phyloP scores from a whole-genome alignment of 2,797 vertebrate genomes.

The Galagoides demidoff region DNA sequence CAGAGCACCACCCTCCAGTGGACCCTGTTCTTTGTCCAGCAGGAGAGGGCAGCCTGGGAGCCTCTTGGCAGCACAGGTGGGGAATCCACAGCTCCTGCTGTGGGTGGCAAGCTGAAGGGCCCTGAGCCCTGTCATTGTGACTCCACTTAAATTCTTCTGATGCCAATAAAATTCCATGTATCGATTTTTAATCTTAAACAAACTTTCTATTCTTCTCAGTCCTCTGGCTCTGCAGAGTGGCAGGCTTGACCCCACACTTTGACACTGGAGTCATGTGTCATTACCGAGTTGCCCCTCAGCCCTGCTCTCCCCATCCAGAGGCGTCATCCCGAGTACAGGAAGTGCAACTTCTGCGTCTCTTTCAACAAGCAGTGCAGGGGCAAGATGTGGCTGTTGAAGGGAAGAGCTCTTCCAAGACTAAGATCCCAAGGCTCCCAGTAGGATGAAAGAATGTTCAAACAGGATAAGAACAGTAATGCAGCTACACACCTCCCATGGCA shows the following conservation, averaged over 20 bases:
- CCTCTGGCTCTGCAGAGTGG: background rate
- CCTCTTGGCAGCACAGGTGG: background rate
- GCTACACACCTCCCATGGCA: background rate
- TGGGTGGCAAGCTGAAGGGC: background rate
- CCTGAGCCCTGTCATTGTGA: background rate
- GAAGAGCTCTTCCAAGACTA: background rate
- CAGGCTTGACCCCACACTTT: background rate
- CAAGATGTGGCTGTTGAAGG: background rate
- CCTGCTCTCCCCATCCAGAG: background rate
- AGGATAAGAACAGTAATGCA: background rate
- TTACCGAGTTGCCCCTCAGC: background rate
- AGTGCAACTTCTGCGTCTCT: background rate
- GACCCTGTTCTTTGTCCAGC: background rate
- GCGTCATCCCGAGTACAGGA: background rate
- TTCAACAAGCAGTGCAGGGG: background rate
- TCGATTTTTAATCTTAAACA: constrained; percentile 45
- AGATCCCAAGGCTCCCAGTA: background rate
- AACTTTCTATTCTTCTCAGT: constrained; percentile 18
- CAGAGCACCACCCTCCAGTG: background rate
- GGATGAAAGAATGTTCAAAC: background rate
- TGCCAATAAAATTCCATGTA: constrained; percentile 40
- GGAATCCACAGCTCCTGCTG: background rate
- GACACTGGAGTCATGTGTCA: background rate
- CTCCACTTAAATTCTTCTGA: constrained; percentile 38
- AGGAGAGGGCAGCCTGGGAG: background rate